Evolutionary conservation across 2,888 invertebrate species (phyloP).

Genomic region (Caenorhabditis sp.): DNA sequence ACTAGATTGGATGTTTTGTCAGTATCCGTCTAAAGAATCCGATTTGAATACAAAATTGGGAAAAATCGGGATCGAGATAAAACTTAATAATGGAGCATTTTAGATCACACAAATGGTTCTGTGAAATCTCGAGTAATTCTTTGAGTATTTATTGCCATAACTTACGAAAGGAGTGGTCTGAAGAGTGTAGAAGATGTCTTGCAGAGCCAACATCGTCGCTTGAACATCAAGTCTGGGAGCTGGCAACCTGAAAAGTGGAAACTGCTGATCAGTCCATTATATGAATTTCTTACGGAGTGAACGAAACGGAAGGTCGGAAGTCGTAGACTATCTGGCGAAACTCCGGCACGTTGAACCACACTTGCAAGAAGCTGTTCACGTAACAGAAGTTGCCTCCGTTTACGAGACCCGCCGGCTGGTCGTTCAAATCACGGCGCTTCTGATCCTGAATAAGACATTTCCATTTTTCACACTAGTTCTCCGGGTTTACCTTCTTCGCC

Average conservation of each 20-base stretch:
- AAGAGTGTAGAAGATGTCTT: slow-evolving; percentile 73
- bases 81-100: no score
- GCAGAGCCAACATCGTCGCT: slow-evolving; percentile 71
- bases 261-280: neutral
- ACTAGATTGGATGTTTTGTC: slow-evolving; percentile 63
- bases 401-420: slow-evolving; percentile 73
- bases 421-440: slow-evolving; percentile 65
- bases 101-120: no score
- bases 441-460: slow-evolving; percentile 51
- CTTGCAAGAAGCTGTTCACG: slow-evolving; percentile 78
- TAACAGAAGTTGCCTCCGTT: slow-evolving; percentile 78
- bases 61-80: no score
- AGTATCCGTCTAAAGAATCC: slow-evolving; percentile 63
- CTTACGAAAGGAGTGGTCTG: slow-evolving; percentile 76
- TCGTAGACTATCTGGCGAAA: slow-evolving; percentile 77
- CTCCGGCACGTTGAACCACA: slow-evolving; percentile 77
- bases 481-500: slow-evolving; percentile 40
- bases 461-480: neutral
- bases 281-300: slow-evolving; percentile 43
- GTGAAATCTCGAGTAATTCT: no score
- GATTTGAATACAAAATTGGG: neutral
- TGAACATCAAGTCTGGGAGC: slow-evolving; percentile 72
- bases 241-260: slow-evolving; percentile 41
- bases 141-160: neutral
- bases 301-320: slow-evolving; percentile 66